Evolutionary conservation across 2,888 invertebrate genomes (phyloP).

Genomic region (Aspidapion aeneum): DNA sequence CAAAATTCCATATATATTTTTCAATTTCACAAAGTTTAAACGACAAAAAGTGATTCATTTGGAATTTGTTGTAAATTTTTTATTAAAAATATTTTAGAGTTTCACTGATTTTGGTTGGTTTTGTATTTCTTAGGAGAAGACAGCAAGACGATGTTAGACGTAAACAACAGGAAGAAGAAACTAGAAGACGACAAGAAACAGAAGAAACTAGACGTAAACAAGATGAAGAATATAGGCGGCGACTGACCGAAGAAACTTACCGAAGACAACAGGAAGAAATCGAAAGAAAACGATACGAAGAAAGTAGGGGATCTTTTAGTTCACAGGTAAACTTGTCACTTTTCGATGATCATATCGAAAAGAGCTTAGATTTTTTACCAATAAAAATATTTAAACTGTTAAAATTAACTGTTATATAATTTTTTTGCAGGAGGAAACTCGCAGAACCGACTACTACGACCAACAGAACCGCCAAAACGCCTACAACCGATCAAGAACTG

Average conservation of each 20-base stretch:
- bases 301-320: conserved; percentile 13
- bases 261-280: conserved; percentile 12
- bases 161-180: not conserved
- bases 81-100: no score
- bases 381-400: no score
- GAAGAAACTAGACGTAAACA: conserved; percentile 29
- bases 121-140: not conserved
- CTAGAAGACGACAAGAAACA: conserved; percentile 6
- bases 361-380: no score
- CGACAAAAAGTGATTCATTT: no score
- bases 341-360: no score
- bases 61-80: no score
- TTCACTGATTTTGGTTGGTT: no score
- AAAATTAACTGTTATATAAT: no score
- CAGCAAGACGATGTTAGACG: not conserved
- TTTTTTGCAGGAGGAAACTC: not conserved
- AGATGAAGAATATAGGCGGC: conserved; percentile 31
- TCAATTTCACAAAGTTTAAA: no score
- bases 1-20: no score
- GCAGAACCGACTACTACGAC: not conserved
- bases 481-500: not conserved
- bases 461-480: no score
- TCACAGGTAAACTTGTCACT: not conserved
- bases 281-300: conserved; percentile 24
- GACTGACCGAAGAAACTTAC: conserved; percentile 15